phyloP scores from a whole-genome alignment of 2,797 vertebrate species.

The Acipenser transmontanus region DNA sequence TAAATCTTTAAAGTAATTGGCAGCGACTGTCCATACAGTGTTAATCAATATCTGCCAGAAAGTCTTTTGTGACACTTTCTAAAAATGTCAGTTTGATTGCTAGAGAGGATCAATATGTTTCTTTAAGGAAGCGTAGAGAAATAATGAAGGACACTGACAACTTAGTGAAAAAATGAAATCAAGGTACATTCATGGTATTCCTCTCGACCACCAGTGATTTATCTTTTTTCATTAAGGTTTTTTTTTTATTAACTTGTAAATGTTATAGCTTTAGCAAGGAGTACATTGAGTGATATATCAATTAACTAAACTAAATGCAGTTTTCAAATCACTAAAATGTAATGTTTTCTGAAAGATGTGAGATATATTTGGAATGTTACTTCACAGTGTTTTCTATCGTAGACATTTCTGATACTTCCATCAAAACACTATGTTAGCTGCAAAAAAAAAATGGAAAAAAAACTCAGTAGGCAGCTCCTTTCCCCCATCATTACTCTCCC shows the following conservation, averaged over 20 bases:
- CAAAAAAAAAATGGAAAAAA: not conserved
- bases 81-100: constrained; percentile 64
- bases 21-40: constrained; percentile 57
- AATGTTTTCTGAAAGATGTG: not conserved
- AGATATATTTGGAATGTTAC: not conserved
- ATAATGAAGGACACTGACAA: constrained; percentile 51
- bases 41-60: constrained; percentile 65
- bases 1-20: constrained; percentile 59
- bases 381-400: not conserved
- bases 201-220: constrained; percentile 41
- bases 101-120: constrained; percentile 70
- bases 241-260: constrained; percentile 22
- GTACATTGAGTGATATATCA: not conserved
- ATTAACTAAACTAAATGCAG: not conserved
- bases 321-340: not conserved
- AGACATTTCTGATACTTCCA: not conserved
- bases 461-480: constrained; percentile 23
- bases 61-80: constrained; percentile 64
- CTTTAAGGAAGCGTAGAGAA: constrained; percentile 74
- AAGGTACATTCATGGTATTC: constrained; percentile 44
- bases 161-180: constrained; percentile 44
- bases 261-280: constrained; percentile 20
- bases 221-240: constrained; percentile 25
- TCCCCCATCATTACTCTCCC: constrained; percentile 33
- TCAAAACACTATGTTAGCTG: not conserved